Percentiles rank a stretch among this genome's conserved stretches.
These are phyloP conservation scores for Chionomys nivalis DNA, from an alignment of 2,113 vertebrate species.

Conservation along the genomic window DNA sequence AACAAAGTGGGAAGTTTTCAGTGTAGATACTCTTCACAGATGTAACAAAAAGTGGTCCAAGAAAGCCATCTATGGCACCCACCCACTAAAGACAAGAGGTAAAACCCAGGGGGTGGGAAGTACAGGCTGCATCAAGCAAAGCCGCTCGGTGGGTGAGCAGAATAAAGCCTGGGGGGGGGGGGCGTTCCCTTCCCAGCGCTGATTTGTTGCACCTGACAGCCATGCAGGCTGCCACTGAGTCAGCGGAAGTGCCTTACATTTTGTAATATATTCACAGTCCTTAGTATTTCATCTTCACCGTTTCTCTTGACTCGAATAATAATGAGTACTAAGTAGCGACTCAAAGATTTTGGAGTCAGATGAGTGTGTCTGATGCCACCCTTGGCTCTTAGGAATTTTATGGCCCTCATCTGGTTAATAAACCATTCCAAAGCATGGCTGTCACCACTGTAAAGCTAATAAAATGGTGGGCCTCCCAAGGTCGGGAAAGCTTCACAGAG, in stretches of 20 bases:
- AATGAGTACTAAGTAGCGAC: neutral
- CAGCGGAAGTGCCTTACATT: neutral
- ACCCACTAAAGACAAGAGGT: neutral
- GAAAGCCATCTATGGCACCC: neutral
- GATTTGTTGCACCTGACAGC: neutral
- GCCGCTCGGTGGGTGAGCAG: neutral
- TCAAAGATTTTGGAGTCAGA: slow-evolving; percentile 36
- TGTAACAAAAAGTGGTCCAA: neutral
- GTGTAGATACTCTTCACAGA: neutral
- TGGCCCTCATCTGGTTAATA: neutral
- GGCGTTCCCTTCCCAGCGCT: neutral
- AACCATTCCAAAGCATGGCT: slow-evolving; percentile 1
- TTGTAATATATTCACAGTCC: neutral
- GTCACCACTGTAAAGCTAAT: neutral
- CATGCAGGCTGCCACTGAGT: neutral
- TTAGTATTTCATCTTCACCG: neutral
- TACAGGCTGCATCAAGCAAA: slow-evolving; percentile 1
- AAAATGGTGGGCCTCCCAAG: neutral
- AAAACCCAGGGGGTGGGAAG: neutral
- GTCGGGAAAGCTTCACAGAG: neutral
- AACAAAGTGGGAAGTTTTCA: slow-evolving; percentile 24
- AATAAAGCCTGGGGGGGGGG: neutral
- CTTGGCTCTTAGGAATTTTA: neutral
- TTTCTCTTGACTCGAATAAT: neutral
- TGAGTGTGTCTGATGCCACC: neutral